Base-by-base conservation (phyloP, 2,888 invertebrate species). In the Poecilus cupreus region DNA sequence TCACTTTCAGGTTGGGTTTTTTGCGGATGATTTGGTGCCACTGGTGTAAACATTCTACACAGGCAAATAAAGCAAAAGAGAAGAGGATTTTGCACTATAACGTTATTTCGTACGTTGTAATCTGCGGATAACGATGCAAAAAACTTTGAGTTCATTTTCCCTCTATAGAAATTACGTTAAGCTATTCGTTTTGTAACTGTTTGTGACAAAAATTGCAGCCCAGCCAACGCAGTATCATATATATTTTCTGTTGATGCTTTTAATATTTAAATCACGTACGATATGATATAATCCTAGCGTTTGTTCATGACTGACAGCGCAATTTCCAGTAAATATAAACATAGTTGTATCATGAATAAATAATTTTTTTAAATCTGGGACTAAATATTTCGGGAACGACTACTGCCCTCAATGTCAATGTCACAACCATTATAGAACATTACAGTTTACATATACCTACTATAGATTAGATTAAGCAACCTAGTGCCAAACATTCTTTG, bases 101-200 rank as follows among this genome's bases (percentile, higher is more conserved):
- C n/a, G 43, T n/a, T 43, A 43, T 13, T n/a, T 11, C 3, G 13
- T 43, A 32, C 10, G 43, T 43, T 24, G 60, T 60, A 60, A 60
- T 32, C 60, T 60, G 26, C 26, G 60, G 60, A 60, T 60, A 60
- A 60, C 60, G 60, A 24, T n/a, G 60, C 60, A 60, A 60, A 57
- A 60, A 60, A 60, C 26, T 32, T 26, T 60, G n/a, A 13, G 60
- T 24, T 60, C 60, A 26, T 60, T 60, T 54, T 60, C 60, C 26
- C 60, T 60, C 26, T 13, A 60, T 60, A 60, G 60, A 60, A 60
- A 60, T 60, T 60, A 13, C 60, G 60, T 60, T 26, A 26, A 26
- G 60, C 13, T 22, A 26, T 32, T 60, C 60, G 26, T 60, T 60
- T 22, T 54, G 22, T 18, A 13, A 49, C 6, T 32, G 24, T 57